Conservation (phyloP, 1,140 invertebrate species). For the Drosophila baimaii region DNA sequence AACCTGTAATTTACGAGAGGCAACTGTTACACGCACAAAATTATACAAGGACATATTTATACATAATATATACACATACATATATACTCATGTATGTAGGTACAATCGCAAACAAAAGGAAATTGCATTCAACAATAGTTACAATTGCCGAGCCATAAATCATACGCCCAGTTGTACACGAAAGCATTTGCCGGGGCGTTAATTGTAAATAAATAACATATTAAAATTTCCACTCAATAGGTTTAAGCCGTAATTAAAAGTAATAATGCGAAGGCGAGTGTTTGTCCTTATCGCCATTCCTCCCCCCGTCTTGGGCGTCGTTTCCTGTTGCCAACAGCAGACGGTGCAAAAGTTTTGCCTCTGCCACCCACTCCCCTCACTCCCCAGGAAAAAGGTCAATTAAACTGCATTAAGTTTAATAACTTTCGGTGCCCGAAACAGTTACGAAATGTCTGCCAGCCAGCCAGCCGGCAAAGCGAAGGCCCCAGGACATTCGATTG, state of each 20-base stretch:
- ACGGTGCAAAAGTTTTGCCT: constrained; percentile 72
- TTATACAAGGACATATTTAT: constrained; percentile 6
- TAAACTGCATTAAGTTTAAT: constrained; percentile 83
- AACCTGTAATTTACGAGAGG: constrained; percentile 56
- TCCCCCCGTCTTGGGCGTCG: neutral
- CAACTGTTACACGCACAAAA: constrained; percentile 65
- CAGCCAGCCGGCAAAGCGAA: constrained; percentile 20
- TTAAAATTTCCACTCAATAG: constrained; percentile 82
- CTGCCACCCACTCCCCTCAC: constrained; percentile 3
- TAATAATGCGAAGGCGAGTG: constrained; percentile 70
- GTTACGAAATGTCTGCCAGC: constrained; percentile 62
- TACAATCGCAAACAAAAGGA: constrained; percentile 38
- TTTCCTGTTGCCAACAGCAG: constrained; percentile 64
- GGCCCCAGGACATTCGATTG: constrained; percentile 52
- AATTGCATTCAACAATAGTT: constrained; percentile 66
- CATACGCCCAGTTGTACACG: constrained; percentile 77
- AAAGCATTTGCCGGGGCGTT: constrained; percentile 66
- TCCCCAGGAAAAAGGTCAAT: constrained; percentile 64
- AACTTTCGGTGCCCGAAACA: constrained; percentile 70
- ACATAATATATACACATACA: neutral
- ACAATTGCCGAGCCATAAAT: constrained; percentile 67
- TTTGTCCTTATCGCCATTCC: constrained; percentile 24
- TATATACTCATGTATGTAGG: neutral
- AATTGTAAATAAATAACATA: constrained; percentile 83
- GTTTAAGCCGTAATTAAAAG: constrained; percentile 81